These are phyloP conservation scores for Heteromyza rotundicornis DNA, from an alignment of 2,888 invertebrate genomes.

Conservation along the genomic window DNA sequence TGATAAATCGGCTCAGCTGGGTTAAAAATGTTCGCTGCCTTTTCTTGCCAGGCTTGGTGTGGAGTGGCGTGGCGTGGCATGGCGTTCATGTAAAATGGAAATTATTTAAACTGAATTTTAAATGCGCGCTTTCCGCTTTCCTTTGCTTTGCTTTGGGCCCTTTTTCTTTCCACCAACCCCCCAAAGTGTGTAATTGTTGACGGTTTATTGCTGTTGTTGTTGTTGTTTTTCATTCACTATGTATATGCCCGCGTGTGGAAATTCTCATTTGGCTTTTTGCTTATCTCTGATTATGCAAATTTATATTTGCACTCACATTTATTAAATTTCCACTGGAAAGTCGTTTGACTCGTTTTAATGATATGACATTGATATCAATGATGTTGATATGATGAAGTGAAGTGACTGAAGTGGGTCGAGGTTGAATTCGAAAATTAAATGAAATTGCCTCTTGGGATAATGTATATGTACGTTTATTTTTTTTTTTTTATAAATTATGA, in stretches of 20 bases:
- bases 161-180: conserved; percentile 40
- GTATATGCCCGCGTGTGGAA: no score
- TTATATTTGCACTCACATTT: conserved; percentile 25
- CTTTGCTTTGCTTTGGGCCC: conserved; percentile 16
- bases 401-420: no score
- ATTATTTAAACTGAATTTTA: conserved; percentile 46
- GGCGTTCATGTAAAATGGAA: conserved; percentile 53
- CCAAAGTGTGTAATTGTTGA: conserved; percentile 13
- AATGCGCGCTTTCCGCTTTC: background rate
- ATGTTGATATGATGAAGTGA: no score
- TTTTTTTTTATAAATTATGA: no score
- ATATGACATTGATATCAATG: no score
- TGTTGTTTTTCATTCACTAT: conserved; percentile 37
- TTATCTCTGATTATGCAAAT: conserved; percentile 46
- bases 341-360: conserved; percentile 20
- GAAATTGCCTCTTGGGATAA: no score
- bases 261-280: no score
- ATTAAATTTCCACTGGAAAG: conserved; percentile 21
- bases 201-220: conserved; percentile 17
- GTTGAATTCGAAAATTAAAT: no score
- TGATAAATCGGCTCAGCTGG: conserved; percentile 42
- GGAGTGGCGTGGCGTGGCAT: conserved; percentile 41
- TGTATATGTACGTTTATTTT: no score
- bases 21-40: no score
- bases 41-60: conserved; percentile 42